A percentile compares a stretch with the other conserved stretches of the same genome.
These are phyloP conservation scores for Rhynchomys soricoides DNA, from an alignment of 2,113 vertebrate genomes.

Conservation along the genomic window DNA sequence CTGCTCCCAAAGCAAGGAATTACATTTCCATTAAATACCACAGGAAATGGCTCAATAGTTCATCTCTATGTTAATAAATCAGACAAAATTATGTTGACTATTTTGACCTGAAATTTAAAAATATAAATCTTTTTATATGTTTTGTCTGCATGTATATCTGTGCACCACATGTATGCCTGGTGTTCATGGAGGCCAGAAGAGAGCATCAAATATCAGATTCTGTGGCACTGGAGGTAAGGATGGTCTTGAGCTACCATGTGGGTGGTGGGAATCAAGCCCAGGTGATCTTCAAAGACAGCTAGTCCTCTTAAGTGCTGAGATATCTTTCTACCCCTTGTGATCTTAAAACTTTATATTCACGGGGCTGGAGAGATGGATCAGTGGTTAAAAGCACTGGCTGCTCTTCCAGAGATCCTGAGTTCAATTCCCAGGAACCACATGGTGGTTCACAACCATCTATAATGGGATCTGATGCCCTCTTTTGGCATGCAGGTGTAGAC, in stretches of 20 bases:
- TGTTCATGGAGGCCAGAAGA: background rate
- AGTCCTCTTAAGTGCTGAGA: background rate
- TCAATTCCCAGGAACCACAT: no score
- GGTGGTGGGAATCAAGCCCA: background rate
- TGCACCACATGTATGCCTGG: background rate
- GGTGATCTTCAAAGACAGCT: background rate
- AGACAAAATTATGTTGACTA: background rate
- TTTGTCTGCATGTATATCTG: background rate
- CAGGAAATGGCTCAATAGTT: background rate
- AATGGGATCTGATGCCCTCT: no score
- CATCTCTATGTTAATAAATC: background rate
- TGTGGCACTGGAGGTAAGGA: no score
- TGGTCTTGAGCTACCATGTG: background rate
- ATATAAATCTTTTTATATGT: background rate
- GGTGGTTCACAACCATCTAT: no score
- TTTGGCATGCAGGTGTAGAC: no score
- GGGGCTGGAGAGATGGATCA: no score
- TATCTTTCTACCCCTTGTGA: background rate
- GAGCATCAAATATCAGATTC: background rate
- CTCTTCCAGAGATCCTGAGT: no score
- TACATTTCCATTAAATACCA: background rate
- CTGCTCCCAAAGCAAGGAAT: background rate
- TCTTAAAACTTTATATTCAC: background rate
- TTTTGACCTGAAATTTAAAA: background rate
- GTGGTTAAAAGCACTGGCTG: no score